These are phyloP conservation scores for Anthoscopus minutus DNA, from an alignment of 2,113 vertebrate species.

Conservation along the genomic window DNA sequence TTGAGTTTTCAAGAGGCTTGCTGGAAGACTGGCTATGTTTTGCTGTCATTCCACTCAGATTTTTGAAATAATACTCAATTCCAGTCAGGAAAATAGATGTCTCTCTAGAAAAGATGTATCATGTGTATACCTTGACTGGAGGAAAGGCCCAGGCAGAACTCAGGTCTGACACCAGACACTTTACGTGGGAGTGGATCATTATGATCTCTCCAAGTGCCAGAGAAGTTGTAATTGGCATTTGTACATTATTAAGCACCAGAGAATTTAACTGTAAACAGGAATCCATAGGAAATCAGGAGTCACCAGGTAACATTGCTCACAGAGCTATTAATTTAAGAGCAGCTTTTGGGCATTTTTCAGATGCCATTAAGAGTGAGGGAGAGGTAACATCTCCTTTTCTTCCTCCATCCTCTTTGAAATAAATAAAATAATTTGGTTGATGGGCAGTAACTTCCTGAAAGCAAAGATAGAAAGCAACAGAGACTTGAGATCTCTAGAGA, in stretches of 20 bases:
- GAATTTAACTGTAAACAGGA: constrained; percentile 14
- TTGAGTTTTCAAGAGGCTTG: not conserved
- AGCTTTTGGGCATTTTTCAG: not conserved
- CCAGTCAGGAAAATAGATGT: not conserved
- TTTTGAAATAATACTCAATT: not conserved
- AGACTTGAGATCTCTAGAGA: not conserved
- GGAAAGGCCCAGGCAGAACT: not conserved
- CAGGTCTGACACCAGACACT: not conserved
- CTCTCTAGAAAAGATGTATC: not conserved
- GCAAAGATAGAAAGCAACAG: not conserved
- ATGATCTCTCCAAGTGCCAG: not conserved
- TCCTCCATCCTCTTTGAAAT: not conserved
- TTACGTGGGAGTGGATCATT: not conserved
- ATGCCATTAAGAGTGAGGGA: not conserved
- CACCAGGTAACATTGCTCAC: not conserved
- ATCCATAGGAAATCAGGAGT: constrained; percentile 4
- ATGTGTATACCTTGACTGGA: not conserved
- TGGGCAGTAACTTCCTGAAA: not conserved
- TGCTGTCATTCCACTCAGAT: not conserved
- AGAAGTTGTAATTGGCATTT: constrained; percentile 21
- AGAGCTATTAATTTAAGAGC: not conserved
- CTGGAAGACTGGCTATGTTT: not conserved
- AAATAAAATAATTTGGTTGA: no score
- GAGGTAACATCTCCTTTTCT: not conserved
- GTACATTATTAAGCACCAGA: not conserved